phyloP scores from a whole-genome alignment of 2,888 invertebrate genomes.

The Malthinus flaveolus region DNA sequence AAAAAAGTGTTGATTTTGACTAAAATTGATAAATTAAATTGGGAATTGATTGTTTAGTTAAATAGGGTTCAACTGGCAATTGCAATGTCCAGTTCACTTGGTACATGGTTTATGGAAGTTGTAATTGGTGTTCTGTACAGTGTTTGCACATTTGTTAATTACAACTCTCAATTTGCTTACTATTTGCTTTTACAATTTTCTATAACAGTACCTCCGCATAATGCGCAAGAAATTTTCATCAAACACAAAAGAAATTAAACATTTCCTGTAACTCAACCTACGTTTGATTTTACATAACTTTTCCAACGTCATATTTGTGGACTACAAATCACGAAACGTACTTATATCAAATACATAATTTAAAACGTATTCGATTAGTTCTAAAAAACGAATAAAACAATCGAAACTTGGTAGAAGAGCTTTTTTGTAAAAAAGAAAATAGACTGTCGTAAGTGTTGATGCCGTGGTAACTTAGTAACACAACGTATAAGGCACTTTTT shows the following conservation, averaged over 20 bases:
- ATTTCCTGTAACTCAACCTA: too few relatives aligned
- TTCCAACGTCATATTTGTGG: not conserved
- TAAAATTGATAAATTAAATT: too few relatives aligned
- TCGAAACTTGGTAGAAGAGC: constrained; percentile 14
- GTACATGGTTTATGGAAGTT: constrained; percentile 24
- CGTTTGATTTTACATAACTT: not conserved
- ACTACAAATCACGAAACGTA: not conserved
- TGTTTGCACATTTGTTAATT: constrained; percentile 21
- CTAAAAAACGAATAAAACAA: constrained; percentile 24
- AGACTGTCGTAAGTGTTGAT: constrained; percentile 30
- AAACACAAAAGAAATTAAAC: not conserved
- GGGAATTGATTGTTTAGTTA: not conserved
- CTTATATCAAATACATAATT: constrained; percentile 9
- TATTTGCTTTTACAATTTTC: constrained; percentile 1
- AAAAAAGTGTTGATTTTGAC: too few relatives aligned
- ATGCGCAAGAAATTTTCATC: not conserved
- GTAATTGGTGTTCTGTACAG: constrained; percentile 19
- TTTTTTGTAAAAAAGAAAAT: not conserved
- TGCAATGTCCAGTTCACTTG: constrained; percentile 21
- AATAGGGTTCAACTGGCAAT: constrained; percentile 8
- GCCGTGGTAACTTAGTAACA: constrained; percentile 30
- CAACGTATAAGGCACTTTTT: constrained; percentile 16
- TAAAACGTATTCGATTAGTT: constrained; percentile 23
- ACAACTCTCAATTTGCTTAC: constrained; percentile 12
- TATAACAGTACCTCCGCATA: not conserved